These are phyloP conservation scores for Toxotes chatareus DNA, from an alignment of 2,113 vertebrate species.

Conservation along the genomic window DNA sequence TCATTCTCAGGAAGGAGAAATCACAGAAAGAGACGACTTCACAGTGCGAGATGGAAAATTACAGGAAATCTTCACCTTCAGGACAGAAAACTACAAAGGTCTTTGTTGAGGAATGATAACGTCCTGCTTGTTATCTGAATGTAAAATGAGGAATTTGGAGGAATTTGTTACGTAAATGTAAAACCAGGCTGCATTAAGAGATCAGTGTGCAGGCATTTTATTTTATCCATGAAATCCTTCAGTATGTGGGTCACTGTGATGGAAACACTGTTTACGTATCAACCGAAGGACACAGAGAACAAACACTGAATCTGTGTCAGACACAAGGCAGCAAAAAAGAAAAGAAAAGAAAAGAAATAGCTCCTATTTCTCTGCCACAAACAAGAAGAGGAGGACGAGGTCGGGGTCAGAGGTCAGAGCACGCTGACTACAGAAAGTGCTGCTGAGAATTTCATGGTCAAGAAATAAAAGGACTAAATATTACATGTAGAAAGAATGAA, in stretches of 20 bases:
- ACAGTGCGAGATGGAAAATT: too few relatives aligned
- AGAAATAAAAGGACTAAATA: not conserved
- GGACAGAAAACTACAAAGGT: too few relatives aligned
- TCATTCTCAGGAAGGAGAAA: too few relatives aligned
- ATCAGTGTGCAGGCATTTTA: not conserved
- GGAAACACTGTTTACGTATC: not conserved
- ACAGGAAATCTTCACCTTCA: too few relatives aligned
- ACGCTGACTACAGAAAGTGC: not conserved
- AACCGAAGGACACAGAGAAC: not conserved
- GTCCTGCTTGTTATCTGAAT: too few relatives aligned
- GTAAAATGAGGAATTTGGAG: not conserved
- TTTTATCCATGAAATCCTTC: not conserved
- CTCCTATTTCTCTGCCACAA: not conserved
- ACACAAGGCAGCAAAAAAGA: not conserved
- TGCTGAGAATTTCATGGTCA: not conserved
- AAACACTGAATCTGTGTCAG: not conserved
- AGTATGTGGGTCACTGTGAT: conserved; percentile 1
- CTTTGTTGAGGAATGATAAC: not conserved
- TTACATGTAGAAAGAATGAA: not conserved
- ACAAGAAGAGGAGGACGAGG: not conserved
- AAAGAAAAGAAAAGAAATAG: not conserved
- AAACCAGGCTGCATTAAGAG: not conserved
- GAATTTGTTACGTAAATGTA: not conserved
- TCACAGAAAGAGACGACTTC: too few relatives aligned
- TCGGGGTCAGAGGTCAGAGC: not conserved